Conservation (phyloP, 2,888 invertebrate genomes). For the Petrolisthes manimaculis region DNA sequence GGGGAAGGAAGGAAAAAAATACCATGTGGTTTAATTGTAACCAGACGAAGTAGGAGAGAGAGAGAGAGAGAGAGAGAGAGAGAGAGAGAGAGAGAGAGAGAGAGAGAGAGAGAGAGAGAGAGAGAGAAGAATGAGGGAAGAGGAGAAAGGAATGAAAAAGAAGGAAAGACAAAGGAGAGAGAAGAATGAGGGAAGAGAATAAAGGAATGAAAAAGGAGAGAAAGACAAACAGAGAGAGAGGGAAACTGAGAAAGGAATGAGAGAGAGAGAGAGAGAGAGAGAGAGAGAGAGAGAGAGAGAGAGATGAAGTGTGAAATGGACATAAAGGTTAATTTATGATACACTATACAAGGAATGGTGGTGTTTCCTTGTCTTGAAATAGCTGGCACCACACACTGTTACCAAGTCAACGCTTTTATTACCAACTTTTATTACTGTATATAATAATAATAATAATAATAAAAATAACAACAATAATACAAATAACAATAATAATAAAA, state of each 20-base stretch:
- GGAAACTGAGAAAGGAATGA: not conserved
- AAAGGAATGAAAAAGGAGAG: not conserved
- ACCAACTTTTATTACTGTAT: not conserved
- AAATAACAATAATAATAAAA: not conserved
- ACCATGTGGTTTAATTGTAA: no score
- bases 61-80: not conserved
- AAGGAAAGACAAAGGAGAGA: not conserved
- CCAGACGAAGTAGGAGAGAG: not conserved
- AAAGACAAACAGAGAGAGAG: not conserved
- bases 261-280: not conserved
- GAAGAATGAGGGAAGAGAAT: not conserved
- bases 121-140: not conserved
- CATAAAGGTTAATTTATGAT: not conserved
- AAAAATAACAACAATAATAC: no score
- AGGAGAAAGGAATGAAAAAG: not conserved
- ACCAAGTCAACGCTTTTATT: no score
- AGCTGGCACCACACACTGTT: not conserved
- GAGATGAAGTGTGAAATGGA: not conserved
- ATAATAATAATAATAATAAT: not conserved
- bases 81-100: not conserved
- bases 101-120: constrained; percentile 13
- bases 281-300: not conserved
- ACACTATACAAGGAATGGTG: not conserved
- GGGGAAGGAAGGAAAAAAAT: no score
- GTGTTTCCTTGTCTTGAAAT: not conserved